Conservation (phyloP, 2,888 invertebrate species). For the Eupithecia subfuscata region DNA sequence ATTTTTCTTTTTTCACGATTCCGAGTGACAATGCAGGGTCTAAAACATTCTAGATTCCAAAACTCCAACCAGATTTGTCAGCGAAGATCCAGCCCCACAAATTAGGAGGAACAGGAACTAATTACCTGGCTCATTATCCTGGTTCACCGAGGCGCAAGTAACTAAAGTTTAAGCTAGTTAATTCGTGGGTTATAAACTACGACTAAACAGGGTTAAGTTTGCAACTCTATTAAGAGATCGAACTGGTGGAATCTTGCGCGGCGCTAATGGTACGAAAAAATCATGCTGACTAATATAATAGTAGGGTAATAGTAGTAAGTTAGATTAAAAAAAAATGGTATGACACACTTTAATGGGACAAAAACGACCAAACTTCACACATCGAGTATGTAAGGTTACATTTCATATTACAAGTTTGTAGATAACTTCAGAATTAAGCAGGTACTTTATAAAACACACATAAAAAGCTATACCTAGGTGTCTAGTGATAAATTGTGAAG, state of each 20-base stretch:
- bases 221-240: slow-evolving; percentile 16
- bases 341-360: not conserved
- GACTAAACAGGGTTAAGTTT: slow-evolving; percentile 32
- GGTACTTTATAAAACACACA: no score
- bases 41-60: not conserved
- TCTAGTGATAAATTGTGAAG: not conserved
- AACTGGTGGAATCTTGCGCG: not conserved
- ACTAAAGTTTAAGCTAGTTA: slow-evolving; percentile 39
- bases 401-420: no score
- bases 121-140: slow-evolving; percentile 43
- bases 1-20: not conserved
- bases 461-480: no score
- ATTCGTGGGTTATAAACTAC: slow-evolving; percentile 38
- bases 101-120: slow-evolving; percentile 34
- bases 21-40: no score
- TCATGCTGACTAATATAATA: not conserved
- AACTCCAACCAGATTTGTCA: not conserved
- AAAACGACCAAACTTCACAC: not conserved
- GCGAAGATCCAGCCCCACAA: slow-evolving; percentile 31
- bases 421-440: no score
- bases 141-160: slow-evolving; percentile 31
- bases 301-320: no score
- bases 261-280: not conserved
- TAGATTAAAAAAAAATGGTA: no score
- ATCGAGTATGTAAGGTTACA: not conserved